Evolutionary conservation across 1,140 invertebrate species (phyloP).

Genomic region (Drosophila asahinai): DNA sequence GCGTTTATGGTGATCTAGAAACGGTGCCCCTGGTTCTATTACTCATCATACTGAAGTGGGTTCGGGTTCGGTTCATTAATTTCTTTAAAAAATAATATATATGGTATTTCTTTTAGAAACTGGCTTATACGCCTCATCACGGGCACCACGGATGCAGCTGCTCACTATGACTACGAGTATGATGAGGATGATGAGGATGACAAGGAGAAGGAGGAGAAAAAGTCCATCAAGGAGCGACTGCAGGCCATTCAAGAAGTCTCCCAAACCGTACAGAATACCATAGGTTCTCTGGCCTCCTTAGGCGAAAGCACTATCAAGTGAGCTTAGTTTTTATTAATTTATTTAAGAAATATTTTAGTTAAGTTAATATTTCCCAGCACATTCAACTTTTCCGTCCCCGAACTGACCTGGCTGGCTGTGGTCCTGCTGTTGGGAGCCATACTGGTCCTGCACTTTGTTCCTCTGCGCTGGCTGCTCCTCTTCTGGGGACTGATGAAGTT

Average conservation of each 20-base stretch:
- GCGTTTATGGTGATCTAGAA: slow-evolving; percentile 88
- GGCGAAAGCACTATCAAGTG: slow-evolving; percentile 98
- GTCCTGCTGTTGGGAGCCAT: slow-evolving; percentile 89
- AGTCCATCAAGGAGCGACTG: slow-evolving; percentile 96
- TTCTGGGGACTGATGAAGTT: slow-evolving; percentile 99
- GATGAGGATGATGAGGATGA: slow-evolving; percentile 91
- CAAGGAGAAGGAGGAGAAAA: slow-evolving; percentile 96
- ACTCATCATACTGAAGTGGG: slow-evolving; percentile 91
- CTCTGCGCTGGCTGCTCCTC: slow-evolving; percentile 95
- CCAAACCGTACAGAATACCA: slow-evolving; percentile 96
- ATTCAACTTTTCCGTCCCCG: slow-evolving; percentile 98
- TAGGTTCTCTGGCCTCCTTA: slow-evolving; percentile 96
- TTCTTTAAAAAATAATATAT: no score
- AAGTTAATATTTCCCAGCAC: slow-evolving; percentile 88
- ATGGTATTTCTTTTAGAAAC: slow-evolving; percentile 83
- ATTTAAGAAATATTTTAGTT: not conserved
- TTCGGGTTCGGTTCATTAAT: no score
- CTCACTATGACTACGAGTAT: slow-evolving; percentile 92
- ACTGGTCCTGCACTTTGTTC: slow-evolving; percentile 95
- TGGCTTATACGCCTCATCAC: slow-evolving; percentile 87
- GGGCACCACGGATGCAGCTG: slow-evolving; percentile 86
- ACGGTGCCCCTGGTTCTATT: slow-evolving; percentile 93
- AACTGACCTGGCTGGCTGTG: slow-evolving; percentile 97
- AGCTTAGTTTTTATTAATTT: slow-evolving; percentile 48
- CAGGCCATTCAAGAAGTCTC: slow-evolving; percentile 98